phyloP scores from a whole-genome alignment of 2,888 invertebrate species.

The Formica aserva region DNA sequence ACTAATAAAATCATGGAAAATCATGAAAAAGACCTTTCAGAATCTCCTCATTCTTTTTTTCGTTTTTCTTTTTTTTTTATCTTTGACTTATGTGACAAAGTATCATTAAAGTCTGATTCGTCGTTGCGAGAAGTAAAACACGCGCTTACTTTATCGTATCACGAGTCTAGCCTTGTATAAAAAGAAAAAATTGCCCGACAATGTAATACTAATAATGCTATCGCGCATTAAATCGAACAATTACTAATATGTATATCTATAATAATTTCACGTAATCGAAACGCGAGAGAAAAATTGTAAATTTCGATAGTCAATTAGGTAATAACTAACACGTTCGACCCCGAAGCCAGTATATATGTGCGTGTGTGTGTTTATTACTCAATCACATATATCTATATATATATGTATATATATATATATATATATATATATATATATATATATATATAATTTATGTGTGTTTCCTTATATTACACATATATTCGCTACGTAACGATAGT shows the following conservation, averaged over 20 bases:
- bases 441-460: slow-evolving; percentile 15
- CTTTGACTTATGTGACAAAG: background rate
- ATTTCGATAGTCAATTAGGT: slow-evolving; percentile 21
- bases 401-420: background rate
- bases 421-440: background rate
- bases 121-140: slow-evolving; percentile 19
- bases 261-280: slow-evolving; percentile 26
- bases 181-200: slow-evolving; percentile 16
- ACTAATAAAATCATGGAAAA: slow-evolving; percentile 27
- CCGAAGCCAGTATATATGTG: slow-evolving; percentile 55
- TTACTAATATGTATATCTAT: background rate
- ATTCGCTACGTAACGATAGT: slow-evolving; percentile 66
- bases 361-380: slow-evolving; percentile 55
- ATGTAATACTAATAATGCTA: slow-evolving; percentile 36
- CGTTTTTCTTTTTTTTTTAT: background rate
- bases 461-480: slow-evolving; percentile 41
- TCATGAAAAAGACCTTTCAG: background rate
- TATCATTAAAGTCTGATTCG: slow-evolving; percentile 3
- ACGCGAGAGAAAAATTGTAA: slow-evolving; percentile 7
- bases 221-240: slow-evolving; percentile 6
- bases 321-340: slow-evolving; percentile 44
- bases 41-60: background rate
- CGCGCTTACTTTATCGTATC: slow-evolving; percentile 21
- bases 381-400: slow-evolving; percentile 7
- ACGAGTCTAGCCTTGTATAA: slow-evolving; percentile 22